Conservation (phyloP, 2,888 invertebrate species). For the Dromius quadrimaculatus region DNA sequence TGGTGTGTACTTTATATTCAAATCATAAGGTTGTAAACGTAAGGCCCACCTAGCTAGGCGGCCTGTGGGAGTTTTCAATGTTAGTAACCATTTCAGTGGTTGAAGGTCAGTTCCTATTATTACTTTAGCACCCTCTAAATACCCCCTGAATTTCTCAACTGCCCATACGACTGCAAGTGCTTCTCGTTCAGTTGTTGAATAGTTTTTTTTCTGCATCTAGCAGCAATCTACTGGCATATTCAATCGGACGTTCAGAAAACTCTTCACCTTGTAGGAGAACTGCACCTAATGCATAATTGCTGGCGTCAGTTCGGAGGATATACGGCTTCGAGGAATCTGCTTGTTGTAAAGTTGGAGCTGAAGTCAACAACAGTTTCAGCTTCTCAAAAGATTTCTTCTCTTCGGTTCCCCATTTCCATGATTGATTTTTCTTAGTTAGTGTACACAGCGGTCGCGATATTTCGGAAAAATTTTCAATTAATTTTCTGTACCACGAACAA, state of each 20-base stretch:
- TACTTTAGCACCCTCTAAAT: conserved; percentile 60
- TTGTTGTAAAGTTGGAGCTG: conserved; percentile 46
- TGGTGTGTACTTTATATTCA: conserved; percentile 46
- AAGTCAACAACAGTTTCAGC: background rate
- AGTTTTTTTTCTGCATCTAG: conserved; percentile 56
- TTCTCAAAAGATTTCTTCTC: background rate
- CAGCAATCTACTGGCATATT: background rate
- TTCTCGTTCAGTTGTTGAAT: conserved; percentile 58
- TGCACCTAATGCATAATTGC: background rate
- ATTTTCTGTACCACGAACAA: no score
- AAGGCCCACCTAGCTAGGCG: conserved; percentile 64
- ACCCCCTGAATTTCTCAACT: conserved; percentile 61
- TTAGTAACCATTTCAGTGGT: conserved; percentile 64
- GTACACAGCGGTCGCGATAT: background rate
- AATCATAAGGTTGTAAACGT: conserved; percentile 60
- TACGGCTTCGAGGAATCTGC: conserved; percentile 55
- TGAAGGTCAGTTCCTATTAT: conserved; percentile 63
- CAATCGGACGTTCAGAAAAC: conserved; percentile 13
- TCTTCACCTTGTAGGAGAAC: conserved; percentile 23
- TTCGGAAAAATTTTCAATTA: background rate
- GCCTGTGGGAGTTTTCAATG: conserved; percentile 61
- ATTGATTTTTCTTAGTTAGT: background rate
- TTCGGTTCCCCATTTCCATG: background rate
- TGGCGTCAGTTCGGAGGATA: conserved; percentile 50
- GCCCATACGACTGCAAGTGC: conserved; percentile 57